Evolutionary conservation across 2,888 invertebrate species (phyloP).

Genomic region (Apoda limacodes): DNA sequence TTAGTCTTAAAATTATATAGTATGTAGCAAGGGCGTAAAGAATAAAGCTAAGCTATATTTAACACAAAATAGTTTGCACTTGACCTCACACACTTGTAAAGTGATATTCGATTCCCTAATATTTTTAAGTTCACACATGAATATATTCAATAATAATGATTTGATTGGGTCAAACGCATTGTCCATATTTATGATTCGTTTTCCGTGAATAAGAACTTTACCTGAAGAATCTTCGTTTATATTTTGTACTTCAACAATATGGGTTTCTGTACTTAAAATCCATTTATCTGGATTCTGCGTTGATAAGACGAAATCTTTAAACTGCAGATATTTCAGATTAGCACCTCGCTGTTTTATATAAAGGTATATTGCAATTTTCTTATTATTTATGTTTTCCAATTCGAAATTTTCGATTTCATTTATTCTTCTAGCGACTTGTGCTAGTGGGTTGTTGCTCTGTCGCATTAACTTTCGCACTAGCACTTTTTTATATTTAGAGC

Average conservation of each 20-base stretch:
- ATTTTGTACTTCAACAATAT: neutral
- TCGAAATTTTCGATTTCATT: neutral
- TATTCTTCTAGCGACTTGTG: conserved; percentile 11
- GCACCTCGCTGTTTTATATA: conserved; percentile 1
- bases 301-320: conserved; percentile 7
- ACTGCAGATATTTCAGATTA: conserved; percentile 5
- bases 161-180: neutral
- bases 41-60: no score
- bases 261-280: neutral
- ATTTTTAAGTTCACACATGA: neutral
- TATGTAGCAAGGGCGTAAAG: no score
- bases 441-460: conserved; percentile 15
- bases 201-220: neutral
- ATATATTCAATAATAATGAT: neutral
- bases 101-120: no score
- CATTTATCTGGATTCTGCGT: conserved; percentile 4
- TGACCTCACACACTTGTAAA: no score
- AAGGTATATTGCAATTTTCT: neutral
- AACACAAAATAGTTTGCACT: no score
- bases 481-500: conserved; percentile 15
- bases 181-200: neutral
- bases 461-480: conserved; percentile 12
- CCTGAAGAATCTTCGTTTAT: neutral
- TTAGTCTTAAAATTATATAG: no score
- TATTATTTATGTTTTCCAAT: neutral